These are phyloP conservation scores for Volucella inanis DNA, from an alignment of 2,888 invertebrate genomes.

Conservation along the genomic window DNA sequence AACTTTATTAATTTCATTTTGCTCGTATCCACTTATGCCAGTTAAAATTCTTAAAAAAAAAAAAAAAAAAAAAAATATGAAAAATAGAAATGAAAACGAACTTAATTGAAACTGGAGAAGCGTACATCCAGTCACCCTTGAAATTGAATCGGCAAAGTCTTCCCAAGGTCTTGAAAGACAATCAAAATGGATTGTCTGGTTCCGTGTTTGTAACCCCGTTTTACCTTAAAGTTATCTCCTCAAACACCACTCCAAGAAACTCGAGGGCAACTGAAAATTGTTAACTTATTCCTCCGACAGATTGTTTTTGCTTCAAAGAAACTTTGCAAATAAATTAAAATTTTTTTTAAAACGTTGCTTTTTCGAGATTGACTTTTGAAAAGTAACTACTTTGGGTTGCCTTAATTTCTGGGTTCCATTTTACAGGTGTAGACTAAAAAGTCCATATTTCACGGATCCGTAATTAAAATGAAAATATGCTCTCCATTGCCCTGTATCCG, in stretches of 20 bases:
- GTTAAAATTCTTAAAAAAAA: too few relatives aligned
- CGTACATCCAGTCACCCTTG: neutral
- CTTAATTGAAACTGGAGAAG: constrained; percentile 11
- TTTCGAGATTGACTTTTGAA: constrained; percentile 20
- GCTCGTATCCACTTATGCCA: too few relatives aligned
- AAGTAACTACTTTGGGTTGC: neutral
- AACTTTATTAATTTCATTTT: too few relatives aligned
- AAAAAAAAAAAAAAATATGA: too few relatives aligned
- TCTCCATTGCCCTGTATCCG: too few relatives aligned
- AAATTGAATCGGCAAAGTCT: neutral
- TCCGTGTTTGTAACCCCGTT: constrained; percentile 5
- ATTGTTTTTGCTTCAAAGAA: neutral
- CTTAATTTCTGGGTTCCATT: neutral
- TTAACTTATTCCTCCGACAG: constrained; percentile 7
- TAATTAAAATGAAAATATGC: constrained; percentile 1
- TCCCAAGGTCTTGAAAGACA: constrained; percentile 3
- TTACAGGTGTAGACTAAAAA: constrained; percentile 40
- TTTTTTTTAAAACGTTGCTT: constrained; percentile 15
- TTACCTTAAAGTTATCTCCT: neutral
- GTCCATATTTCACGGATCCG: neutral
- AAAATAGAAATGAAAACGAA: neutral
- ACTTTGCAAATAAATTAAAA: constrained; percentile 38
- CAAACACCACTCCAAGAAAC: neutral
- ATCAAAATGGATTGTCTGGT: constrained; percentile 25
- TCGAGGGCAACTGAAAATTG: constrained; percentile 14